Conservation (phyloP, 2,113 vertebrate genomes). For the Rutilus rutilus region DNA sequence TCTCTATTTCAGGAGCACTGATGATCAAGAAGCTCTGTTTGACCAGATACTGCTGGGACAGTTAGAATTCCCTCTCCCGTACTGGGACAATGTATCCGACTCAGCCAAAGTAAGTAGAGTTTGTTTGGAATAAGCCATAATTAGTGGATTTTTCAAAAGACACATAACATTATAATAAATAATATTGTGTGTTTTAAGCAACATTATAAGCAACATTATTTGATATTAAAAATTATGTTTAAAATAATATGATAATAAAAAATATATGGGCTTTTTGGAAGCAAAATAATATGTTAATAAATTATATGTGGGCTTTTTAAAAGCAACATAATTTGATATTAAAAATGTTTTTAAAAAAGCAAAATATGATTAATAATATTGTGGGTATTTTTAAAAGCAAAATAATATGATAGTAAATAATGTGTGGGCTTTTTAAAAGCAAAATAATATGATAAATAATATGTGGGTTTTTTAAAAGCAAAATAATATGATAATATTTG, state of each 20-base stretch:
- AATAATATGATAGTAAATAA: too few species aligned
- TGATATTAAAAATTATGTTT: not conserved
- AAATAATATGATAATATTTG: too few species aligned
- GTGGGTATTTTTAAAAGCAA: too few species aligned
- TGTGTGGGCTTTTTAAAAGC: too few species aligned
- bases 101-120: slow-evolving; percentile 87
- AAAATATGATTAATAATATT: too few species aligned
- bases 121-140: not conserved
- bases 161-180: not conserved
- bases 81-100: slow-evolving; percentile 95
- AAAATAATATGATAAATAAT: too few species aligned
- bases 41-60: slow-evolving; percentile 92
- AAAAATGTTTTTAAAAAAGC: too few species aligned
- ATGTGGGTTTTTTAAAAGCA: too few species aligned
- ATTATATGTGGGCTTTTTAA: not conserved
- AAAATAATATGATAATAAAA: not conserved
- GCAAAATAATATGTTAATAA: not conserved
- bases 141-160: not conserved
- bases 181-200: not conserved
- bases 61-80: slow-evolving; percentile 91
- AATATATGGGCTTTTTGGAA: not conserved
- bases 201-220: not conserved
- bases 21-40: slow-evolving; percentile 93
- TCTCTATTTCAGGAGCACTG: slow-evolving; percentile 77
- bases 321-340: not conserved